phyloP scores from a whole-genome alignment of 2,888 invertebrate genomes.

The Petrophora chlorosata region DNA sequence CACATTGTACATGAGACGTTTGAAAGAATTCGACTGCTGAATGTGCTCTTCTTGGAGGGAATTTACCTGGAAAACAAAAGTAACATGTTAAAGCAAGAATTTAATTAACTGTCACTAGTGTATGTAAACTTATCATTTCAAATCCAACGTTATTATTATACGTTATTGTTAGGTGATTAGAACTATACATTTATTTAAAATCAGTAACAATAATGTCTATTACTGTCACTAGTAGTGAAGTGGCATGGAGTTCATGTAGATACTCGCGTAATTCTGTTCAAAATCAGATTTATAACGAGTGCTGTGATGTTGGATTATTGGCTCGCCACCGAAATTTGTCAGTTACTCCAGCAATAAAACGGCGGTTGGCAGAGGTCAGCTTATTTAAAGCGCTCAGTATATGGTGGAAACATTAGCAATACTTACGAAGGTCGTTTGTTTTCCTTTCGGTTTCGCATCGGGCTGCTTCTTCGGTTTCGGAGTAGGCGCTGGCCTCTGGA shows the following conservation, averaged over 20 bases:
- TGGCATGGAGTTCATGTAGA: too few relatives aligned
- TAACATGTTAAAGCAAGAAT: not conserved
- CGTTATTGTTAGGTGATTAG: too few relatives aligned
- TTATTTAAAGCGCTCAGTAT: not conserved
- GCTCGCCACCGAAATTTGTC: too few relatives aligned
- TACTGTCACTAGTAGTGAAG: too few relatives aligned
- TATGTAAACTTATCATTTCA: too few relatives aligned
- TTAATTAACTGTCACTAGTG: not conserved
- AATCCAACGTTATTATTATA: too few relatives aligned
- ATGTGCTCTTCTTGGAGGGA: constrained; percentile 90
- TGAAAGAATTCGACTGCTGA: constrained; percentile 96
- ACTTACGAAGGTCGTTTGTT: constrained; percentile 81
- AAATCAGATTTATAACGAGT: too few relatives aligned
- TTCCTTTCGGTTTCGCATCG: constrained; percentile 64
- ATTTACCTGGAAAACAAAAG: constrained; percentile 82
- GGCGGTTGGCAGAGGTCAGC: not conserved
- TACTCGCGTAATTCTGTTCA: too few relatives aligned
- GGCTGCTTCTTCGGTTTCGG: constrained; percentile 66
- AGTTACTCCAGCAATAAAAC: too few relatives aligned
- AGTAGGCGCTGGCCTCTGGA: constrained; percentile 68
- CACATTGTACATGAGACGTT: constrained; percentile 95
- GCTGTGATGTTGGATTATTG: too few relatives aligned
- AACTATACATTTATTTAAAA: too few relatives aligned
- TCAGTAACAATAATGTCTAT: too few relatives aligned
- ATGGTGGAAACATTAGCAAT: not conserved